Base-by-base conservation (phyloP, 2,113 vertebrate genomes). In the Equus quagga region DNA sequence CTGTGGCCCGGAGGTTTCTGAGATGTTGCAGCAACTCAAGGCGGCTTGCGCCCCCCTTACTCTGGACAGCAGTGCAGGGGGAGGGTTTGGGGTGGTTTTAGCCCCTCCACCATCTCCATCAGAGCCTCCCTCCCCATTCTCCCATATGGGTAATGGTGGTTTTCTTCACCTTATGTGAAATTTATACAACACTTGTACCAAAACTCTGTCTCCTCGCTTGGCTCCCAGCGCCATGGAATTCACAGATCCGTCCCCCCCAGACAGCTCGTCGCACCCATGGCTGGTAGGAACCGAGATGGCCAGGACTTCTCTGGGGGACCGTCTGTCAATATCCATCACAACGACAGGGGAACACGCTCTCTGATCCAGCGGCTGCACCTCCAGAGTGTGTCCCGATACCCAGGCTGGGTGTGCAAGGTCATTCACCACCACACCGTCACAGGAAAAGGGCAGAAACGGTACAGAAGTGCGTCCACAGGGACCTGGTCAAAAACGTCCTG, bases 191-290 rank as follows among this genome's bases (percentile, higher is more conserved):
- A 23, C 8, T 12, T 36, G 28, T 15, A 31, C 19, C 56, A 41
- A 26, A 15, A 65, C 65, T 64, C 67, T 31, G 64, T 64, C 51
- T 21, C 70, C 18, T 8, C 24, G 18, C 31, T 23, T 0, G 11
- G 54, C 26, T 41, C 44, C 75, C 3, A n/a, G 14, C 28, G 41
- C 76, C n/a, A n/a, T 64, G 86, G 58, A 54, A 4, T 31, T n/a
- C 78, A 60, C 36, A 58, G 65, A 18, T 10, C 12, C 24, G 36
- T 56, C 11, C 56, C 26, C 19, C 1, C 3, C 0, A 44, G 24
- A 33, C 5, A 26, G 28, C 19, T 4, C 8, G 2, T 62, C 12
- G 0, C 10, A 3, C 21, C 36, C 19, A 18, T 26, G 3, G 0
- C 54, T 73, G 67, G 9, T 24, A 28, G 44, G 56, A 15, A 51